Evolutionary conservation across 2,797 vertebrate species (phyloP).

Genomic region (Myripristis murdjan): DNA sequence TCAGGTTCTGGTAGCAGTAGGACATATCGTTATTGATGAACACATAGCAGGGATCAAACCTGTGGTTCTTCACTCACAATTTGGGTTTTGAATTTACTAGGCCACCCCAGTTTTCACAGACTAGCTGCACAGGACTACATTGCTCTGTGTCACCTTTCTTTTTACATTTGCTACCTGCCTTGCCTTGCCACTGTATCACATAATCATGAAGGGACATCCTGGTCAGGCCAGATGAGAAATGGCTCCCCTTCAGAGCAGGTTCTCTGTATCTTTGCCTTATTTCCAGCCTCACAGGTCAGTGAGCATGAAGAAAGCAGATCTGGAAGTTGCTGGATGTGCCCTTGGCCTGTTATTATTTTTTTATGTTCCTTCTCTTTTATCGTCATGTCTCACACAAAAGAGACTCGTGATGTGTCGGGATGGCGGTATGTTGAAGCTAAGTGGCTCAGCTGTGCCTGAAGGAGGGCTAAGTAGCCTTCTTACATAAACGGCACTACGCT

Average conservation of each 20-base stretch:
- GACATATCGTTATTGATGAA: too few relatives aligned
- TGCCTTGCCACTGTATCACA: too few relatives aligned
- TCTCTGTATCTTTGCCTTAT: neutral
- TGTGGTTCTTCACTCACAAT: too few relatives aligned
- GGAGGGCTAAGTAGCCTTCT: conserved; percentile 1
- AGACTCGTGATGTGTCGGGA: conserved; percentile 25
- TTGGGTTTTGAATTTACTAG: too few relatives aligned
- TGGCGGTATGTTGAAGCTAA: conserved; percentile 39
- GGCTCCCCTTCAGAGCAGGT: neutral
- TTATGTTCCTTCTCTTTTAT: conserved; percentile 22
- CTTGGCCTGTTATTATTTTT: neutral
- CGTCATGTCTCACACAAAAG: conserved; percentile 32
- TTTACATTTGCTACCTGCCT: too few relatives aligned
- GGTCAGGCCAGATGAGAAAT: conserved; percentile 2
- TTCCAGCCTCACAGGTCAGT: conserved; percentile 52
- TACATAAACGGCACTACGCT: neutral
- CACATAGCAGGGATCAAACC: too few relatives aligned
- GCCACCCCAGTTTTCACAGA: too few relatives aligned
- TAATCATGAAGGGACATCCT: neutral
- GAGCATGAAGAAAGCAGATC: conserved; percentile 44
- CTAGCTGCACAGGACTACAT: too few relatives aligned
- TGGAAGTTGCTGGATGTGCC: neutral
- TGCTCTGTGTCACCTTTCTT: too few relatives aligned
- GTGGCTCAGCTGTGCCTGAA: conserved; percentile 21
- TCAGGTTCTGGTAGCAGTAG: too few relatives aligned